These are phyloP conservation scores for Drosophila falleni DNA, from an alignment of 2,888 invertebrate species.

Conservation along the genomic window DNA sequence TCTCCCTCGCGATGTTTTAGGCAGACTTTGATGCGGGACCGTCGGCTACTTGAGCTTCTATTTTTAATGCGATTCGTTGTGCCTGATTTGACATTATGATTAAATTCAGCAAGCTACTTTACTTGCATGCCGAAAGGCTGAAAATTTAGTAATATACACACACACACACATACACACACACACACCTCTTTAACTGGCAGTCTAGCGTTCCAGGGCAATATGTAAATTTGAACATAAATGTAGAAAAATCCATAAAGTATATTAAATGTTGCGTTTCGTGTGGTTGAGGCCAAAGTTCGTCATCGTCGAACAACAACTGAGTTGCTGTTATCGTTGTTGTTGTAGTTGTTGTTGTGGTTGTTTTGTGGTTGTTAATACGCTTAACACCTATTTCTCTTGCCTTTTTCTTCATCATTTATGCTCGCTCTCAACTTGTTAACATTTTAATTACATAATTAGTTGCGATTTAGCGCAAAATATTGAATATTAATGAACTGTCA, in stretches of 20 bases:
- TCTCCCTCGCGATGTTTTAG: neutral
- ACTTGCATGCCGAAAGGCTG: conserved; percentile 19
- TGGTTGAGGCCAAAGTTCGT: conserved; percentile 44
- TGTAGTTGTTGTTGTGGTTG: conserved; percentile 10
- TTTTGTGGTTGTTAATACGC: conserved; percentile 54
- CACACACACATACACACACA: conserved; percentile 1
- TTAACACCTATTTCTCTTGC: conserved; percentile 64
- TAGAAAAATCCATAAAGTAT: conserved; percentile 59
- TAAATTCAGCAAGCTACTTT: conserved; percentile 50
- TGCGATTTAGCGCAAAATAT: conserved; percentile 58
- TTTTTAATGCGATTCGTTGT: conserved; percentile 77
- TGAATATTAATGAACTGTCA: conserved; percentile 45
- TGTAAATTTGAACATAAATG: conserved; percentile 39
- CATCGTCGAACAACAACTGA: conserved; percentile 21
- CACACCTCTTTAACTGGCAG: conserved; percentile 1
- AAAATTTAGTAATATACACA: conserved; percentile 34
- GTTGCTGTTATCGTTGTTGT: conserved; percentile 6
- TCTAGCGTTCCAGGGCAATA: conserved; percentile 25
- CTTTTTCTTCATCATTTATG: conserved; percentile 32
- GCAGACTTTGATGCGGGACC: conserved; percentile 23
- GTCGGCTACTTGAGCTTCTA: conserved; percentile 43
- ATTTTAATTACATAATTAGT: conserved; percentile 78
- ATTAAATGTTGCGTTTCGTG: conserved; percentile 58
- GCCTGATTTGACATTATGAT: conserved; percentile 80
- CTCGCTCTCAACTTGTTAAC: conserved; percentile 71